Evolutionary conservation across 2,888 invertebrate genomes (phyloP), one percentile per base, ranked within the genome.

Genomic region (Trissolcus brochymenae): DNA sequence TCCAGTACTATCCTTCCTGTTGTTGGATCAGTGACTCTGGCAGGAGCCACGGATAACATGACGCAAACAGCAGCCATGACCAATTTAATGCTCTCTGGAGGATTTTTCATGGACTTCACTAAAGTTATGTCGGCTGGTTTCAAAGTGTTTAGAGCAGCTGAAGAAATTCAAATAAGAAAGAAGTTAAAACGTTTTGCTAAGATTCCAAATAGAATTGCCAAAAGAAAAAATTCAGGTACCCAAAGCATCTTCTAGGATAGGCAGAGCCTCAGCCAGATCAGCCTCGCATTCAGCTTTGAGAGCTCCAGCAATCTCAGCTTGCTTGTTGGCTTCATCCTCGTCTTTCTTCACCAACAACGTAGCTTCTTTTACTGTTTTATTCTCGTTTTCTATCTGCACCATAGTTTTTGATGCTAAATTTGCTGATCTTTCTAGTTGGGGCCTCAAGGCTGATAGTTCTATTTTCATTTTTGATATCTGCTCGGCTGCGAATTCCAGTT

Each of bases 11-110:
- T 93, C 85, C 91, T 91, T 0, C 93, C 93, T 72, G 93, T 92
- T 61, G 90, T 85, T 13, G 95, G 94, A 89, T 95, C 95, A 19
- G 93, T 93, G 49, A 95, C 91, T 88, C 93, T 92, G 85, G 95
- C 95, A 0, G 95, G 94, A 82, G 93, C 93, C 56, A 95, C 91
- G 79, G 94, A 94, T 88, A 94, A 93, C 92, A 96, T 95, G 0
- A 96, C 94, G 87, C 96, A 96, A n/a, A 96, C 94, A n/a, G 95
- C 95, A 11, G 95, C 95, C 94, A 96, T 94, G 2, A 96, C 95
- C 68, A 96, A 88, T 87, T 95, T 96, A 0, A 96, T 93, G 14
- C 94, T 93, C 76, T 92, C 92, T 11, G 96, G 96, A 25, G 96
- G 96, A 90, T 94, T 95, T 90, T 95, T 95, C 96, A 96, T 96